phyloP scores from a whole-genome alignment of 2,797 vertebrate genomes.

The Eidolon dupreanum region DNA sequence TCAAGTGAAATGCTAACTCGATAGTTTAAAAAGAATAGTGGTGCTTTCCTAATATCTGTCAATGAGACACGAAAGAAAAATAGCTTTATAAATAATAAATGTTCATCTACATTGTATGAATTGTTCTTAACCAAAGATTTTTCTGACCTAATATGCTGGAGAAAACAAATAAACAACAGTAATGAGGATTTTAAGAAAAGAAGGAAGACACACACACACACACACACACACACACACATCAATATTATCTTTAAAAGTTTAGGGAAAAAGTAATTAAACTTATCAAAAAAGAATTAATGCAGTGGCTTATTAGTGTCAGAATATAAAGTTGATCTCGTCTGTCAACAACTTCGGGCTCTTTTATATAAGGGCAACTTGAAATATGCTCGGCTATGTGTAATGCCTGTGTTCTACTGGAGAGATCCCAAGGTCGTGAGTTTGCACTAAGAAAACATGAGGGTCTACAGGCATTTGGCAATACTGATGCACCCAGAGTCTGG shows the following conservation, averaged over 20 bases:
- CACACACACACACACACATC: background rate
- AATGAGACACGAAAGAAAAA: background rate
- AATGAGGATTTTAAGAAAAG: background rate
- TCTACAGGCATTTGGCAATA: background rate
- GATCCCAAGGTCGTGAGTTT: background rate
- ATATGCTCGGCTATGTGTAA: background rate
- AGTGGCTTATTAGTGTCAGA: background rate
- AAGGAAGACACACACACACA: background rate
- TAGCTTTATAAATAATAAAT: background rate
- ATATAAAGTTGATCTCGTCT: background rate
- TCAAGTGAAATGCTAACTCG: background rate
- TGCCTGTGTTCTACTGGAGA: background rate
- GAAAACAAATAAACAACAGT: background rate
- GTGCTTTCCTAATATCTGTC: background rate
- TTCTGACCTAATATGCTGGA: background rate
- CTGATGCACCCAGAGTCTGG: background rate
- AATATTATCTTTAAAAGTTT: background rate
- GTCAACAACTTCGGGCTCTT: background rate
- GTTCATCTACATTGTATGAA: background rate
- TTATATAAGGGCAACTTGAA: slow-evolving; percentile 4
- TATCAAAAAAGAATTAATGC: background rate
- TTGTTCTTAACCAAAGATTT: background rate
- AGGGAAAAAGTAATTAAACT: background rate
- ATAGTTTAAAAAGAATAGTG: background rate
- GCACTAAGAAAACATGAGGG: background rate